These are phyloP conservation scores for Oreochromis grahami DNA, from an alignment of 2,797 vertebrate species.

Conservation along the genomic window DNA sequence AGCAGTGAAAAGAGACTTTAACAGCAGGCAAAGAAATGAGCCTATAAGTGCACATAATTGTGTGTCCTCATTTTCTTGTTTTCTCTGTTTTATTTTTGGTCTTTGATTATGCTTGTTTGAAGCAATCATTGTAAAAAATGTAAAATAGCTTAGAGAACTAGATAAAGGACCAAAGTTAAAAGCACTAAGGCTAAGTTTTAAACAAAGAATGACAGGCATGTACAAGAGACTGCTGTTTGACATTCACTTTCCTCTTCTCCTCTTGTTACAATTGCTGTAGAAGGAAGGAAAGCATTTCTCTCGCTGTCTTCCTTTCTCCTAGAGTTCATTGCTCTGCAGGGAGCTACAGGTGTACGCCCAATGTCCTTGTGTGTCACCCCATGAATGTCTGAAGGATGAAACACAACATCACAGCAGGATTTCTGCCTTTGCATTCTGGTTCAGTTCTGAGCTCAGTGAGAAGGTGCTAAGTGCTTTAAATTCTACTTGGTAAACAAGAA, in stretches of 20 bases:
- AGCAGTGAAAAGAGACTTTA: background rate
- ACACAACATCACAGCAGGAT: conserved; percentile 24
- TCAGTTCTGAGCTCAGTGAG: background rate
- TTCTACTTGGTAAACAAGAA: background rate
- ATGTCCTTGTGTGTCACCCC: background rate
- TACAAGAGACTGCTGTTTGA: background rate
- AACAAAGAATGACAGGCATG: background rate
- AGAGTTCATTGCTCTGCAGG: conserved; percentile 45
- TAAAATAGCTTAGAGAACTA: background rate
- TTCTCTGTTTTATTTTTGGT: background rate
- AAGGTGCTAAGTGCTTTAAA: background rate
- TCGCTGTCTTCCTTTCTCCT: background rate
- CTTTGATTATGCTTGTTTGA: background rate
- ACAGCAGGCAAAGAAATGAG: background rate
- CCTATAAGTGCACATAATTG: background rate
- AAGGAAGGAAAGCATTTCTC: background rate
- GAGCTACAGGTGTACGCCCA: conserved; percentile 23
- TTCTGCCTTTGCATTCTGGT: conserved; percentile 19
- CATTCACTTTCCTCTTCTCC: conserved; percentile 1
- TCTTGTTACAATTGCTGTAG: background rate
- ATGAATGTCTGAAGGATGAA: conserved; percentile 13
- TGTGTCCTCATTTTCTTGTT: background rate
- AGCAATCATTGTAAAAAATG: background rate
- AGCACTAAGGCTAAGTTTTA: background rate
- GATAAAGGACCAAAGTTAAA: background rate